phyloP scores from a whole-genome alignment of 2,113 vertebrate species.

The Acrocephalus kingi region DNA sequence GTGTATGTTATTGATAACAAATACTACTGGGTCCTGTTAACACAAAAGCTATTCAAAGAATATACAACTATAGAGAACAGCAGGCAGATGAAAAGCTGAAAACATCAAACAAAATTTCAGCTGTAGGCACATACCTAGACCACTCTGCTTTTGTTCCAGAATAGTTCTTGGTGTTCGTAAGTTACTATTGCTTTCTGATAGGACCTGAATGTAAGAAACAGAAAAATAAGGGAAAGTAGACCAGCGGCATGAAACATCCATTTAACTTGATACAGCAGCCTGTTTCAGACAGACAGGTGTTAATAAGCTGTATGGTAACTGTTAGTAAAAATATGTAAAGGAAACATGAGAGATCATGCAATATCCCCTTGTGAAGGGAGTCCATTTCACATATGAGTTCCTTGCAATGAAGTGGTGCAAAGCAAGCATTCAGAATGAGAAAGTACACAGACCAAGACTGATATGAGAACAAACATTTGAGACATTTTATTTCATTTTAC shows the following conservation, averaged over 20 bases:
- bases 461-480: constrained; percentile 75
- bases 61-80: neutral
- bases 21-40: constrained; percentile 53
- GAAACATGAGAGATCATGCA: constrained; percentile 83
- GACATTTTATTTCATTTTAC: constrained; percentile 74
- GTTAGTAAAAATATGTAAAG: constrained; percentile 82
- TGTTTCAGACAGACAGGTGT: constrained; percentile 82
- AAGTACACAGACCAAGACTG: constrained; percentile 72
- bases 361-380: constrained; percentile 80
- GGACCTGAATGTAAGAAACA: constrained; percentile 76
- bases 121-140: constrained; percentile 81
- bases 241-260: constrained; percentile 38
- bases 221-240: constrained; percentile 66
- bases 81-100: neutral
- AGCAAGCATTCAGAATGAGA: constrained; percentile 81
- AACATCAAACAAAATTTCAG: constrained; percentile 3
- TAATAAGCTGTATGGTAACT: constrained; percentile 86
- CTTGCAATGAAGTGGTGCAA: constrained; percentile 80
- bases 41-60: neutral
- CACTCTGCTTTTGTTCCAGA: constrained; percentile 83
- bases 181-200: constrained; percentile 84
- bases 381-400: constrained; percentile 80
- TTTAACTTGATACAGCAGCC: constrained; percentile 73
- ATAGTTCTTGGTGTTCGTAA: constrained; percentile 80
- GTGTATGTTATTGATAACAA: neutral